Base-by-base conservation (phyloP, 2,888 invertebrate species). In the Scaptomyza cyrtandrae region DNA sequence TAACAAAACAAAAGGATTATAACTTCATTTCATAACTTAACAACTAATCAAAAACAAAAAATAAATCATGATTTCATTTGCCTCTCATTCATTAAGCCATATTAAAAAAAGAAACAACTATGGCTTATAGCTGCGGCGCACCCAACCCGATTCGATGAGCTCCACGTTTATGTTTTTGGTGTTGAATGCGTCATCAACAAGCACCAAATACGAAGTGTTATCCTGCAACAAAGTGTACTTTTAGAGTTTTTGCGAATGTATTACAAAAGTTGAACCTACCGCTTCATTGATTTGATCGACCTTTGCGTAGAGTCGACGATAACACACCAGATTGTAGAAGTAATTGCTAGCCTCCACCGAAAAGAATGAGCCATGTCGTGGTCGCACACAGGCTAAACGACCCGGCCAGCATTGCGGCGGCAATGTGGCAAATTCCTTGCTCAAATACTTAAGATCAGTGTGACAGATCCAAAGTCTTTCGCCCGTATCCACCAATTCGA, bases 401-500 rank as follows among this genome's bases (percentile, higher is more conserved):
- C 91, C 91, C 0, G 74, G 64, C 46, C 88, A 61, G 16, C 77
- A 89, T 67, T 91, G 91, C 0, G 76, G 33, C 1, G 91, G 90
- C 37, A 91, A 55, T 11, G 41, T 62, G 14, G 87, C 84, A 62
- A 91, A 91, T 7, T 71, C 61, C 3, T 72, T 76, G 11, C 61
- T 60, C 31, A 91, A 62, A 73, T 86, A 90, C 71, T 89, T 90
- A 0, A 91, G 60, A 10, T 87, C 49, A 0, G 54, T 56, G 43
- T 80, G 63, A 41, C 56, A 39, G 3, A 91, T 81, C 41, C 88
- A 86, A 0, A 78, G 57, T 0, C 87, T 78, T 7, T 89, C 89
- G n/a, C 91, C 91, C 31, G 84, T 89, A 58, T 91, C 91, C 7
- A 91, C 44, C 53, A 89, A 85, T n/a, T 78, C 63, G 9, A 90